Conservation (phyloP, 2,113 vertebrate species). For the Peromyscus maniculatus region DNA sequence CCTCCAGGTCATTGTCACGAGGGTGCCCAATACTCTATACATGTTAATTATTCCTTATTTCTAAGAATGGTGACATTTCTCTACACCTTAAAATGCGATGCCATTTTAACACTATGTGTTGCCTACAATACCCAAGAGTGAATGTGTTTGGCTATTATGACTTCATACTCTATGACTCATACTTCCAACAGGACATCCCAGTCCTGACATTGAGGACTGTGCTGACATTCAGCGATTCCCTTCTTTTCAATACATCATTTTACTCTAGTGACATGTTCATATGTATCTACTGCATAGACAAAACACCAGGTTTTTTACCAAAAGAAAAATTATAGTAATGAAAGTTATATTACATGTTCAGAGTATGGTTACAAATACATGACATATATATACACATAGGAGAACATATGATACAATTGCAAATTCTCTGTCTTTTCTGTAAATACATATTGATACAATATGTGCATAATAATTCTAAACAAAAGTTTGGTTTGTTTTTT, state of each 20-base stretch:
- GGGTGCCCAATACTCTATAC: constrained; percentile 37
- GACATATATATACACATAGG: not conserved
- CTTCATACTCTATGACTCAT: not conserved
- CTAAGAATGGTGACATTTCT: constrained; percentile 19
- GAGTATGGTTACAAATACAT: not conserved
- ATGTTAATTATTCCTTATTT: constrained; percentile 1
- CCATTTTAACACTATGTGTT: not conserved
- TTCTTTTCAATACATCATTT: not conserved
- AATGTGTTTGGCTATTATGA: not conserved
- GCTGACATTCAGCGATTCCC: not conserved
- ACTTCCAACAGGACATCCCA: not conserved
- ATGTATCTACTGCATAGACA: not conserved
- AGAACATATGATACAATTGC: not conserved
- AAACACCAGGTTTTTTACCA: not conserved
- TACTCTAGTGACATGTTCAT: not conserved
- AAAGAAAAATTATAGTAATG: constrained; percentile 24
- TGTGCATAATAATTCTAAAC: constrained; percentile 8
- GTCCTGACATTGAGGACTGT: not conserved
- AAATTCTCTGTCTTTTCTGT: constrained; percentile 20
- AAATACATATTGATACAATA: not conserved
- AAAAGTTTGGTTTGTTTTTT: not conserved
- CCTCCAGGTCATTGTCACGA: constrained; percentile 22
- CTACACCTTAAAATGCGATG: not conserved
- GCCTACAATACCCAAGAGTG: not conserved
- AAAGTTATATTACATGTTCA: not conserved